Conservation (phyloP, 2,113 vertebrate genomes). For the Elachura formosa region DNA sequence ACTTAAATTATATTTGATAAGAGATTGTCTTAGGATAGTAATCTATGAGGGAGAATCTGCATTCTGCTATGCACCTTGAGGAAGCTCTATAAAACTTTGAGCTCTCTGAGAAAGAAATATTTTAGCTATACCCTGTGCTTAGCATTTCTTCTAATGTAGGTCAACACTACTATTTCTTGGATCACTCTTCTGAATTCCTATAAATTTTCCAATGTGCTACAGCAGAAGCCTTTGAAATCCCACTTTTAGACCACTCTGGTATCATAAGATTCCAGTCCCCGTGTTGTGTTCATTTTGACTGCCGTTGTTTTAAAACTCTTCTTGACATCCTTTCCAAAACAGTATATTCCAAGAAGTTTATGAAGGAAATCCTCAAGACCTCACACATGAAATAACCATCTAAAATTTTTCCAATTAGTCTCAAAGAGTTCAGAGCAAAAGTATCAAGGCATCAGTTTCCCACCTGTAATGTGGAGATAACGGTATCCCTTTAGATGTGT, state of each 20-base stretch:
- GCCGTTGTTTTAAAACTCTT: neutral
- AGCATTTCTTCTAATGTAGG: neutral
- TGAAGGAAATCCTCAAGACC: neutral
- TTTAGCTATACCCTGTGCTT: neutral
- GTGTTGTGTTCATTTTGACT: neutral
- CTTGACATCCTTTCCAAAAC: neutral
- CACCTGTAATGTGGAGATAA: neutral
- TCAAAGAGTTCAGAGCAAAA: neutral
- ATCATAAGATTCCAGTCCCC: accelerated
- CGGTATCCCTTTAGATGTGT: neutral
- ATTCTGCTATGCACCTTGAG: neutral
- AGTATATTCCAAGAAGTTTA: neutral
- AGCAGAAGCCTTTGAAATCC: neutral
- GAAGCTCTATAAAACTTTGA: neutral
- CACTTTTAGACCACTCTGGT: neutral
- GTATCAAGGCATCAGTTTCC: neutral
- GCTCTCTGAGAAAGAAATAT: neutral
- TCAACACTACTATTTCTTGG: neutral
- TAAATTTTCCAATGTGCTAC: neutral
- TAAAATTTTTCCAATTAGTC: neutral
- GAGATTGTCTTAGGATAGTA: neutral
- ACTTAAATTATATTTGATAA: neutral
- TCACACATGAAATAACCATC: neutral
- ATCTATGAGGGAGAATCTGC: neutral
- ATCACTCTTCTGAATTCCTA: neutral